Base-by-base conservation (phyloP, 1,140 invertebrate genomes). In the Notospermus geniculatus region DNA sequence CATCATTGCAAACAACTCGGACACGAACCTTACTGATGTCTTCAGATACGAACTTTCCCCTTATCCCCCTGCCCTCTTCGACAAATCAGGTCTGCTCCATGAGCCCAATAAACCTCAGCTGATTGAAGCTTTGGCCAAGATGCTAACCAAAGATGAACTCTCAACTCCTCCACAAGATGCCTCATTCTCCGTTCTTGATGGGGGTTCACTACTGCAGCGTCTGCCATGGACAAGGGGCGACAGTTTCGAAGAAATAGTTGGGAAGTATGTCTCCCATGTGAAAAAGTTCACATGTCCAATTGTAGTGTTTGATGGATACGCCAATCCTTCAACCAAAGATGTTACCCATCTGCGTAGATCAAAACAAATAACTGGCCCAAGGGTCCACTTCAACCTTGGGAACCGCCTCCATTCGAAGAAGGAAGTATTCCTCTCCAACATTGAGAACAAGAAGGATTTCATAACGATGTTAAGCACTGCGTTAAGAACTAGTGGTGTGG, bases 171-270 rank as follows among this genome's bases (percentile, higher is more conserved):
- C n/a, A 5, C 5, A 27, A 13, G 4, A 27, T 23, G 39, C 63
- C 0, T 17, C 30, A 63, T 70, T n/a, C n/a, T n/a, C n/a, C n/a
- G n/a, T n/a, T n/a, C 13, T 70, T 39, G 68, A 70, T 54, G 65
- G 63, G 23, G 63, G 66, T 7, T 64, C 64, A 2, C 54, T 68
- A 0, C 32, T 68, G 0, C 64, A 60, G 2, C 25, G 32, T 1
- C 13, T 64, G 5, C 30, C 57, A 7, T 64, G 62, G 62, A 2
- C 9, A 17, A n/a, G n/a, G 7, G 62, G 57, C 19, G 25, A 19
- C 1, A 27, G 57, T 11, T 64, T 50, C n/a, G 23, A 59, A 11
- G n/a, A 52, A 19, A 39, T 63, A 19, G 50, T 29, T 36, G 39
- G 52, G 11, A 52, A 57, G 39, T 29, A 23, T 30, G 27, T 4